These are phyloP conservation scores for Phalacrocorax aristotelis DNA, from an alignment of 2,113 vertebrate species.

Conservation along the genomic window DNA sequence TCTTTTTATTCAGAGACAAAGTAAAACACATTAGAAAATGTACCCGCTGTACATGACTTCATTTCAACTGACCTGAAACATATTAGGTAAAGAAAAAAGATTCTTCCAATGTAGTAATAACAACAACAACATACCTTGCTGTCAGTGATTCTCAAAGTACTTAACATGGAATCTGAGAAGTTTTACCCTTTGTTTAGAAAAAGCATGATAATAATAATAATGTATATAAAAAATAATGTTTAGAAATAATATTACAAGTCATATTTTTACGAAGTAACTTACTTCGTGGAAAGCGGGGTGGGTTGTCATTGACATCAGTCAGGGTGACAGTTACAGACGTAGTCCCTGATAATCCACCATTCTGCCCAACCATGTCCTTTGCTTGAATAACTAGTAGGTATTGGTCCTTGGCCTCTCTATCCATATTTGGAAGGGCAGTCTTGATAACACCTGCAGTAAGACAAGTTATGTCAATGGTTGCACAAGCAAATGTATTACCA, in stretches of 20 bases:
- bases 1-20: not conserved
- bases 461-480: not conserved
- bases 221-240: not conserved
- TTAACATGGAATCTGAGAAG: not conserved
- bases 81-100: not conserved
- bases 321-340: slow-evolving; percentile 93
- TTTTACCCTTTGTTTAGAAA: not conserved
- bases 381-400: slow-evolving; percentile 96
- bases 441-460: slow-evolving; percentile 87
- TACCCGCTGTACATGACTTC: not conserved
- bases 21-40: not conserved
- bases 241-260: not conserved
- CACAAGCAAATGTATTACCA: not conserved
- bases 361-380: slow-evolving; percentile 98
- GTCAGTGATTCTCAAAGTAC: not conserved
- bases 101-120: not conserved
- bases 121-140: not conserved
- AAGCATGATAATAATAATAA: not conserved
- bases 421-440: slow-evolving; percentile 96
- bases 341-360: slow-evolving; percentile 93
- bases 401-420: slow-evolving; percentile 94
- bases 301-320: slow-evolving; percentile 95
- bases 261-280: slow-evolving; percentile 50
- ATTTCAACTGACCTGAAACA: not conserved
- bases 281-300: slow-evolving; percentile 90